These are phyloP conservation scores for Microctenopoma lineatum DNA, from an alignment of 2,797 vertebrate genomes.

Conservation along the genomic window DNA sequence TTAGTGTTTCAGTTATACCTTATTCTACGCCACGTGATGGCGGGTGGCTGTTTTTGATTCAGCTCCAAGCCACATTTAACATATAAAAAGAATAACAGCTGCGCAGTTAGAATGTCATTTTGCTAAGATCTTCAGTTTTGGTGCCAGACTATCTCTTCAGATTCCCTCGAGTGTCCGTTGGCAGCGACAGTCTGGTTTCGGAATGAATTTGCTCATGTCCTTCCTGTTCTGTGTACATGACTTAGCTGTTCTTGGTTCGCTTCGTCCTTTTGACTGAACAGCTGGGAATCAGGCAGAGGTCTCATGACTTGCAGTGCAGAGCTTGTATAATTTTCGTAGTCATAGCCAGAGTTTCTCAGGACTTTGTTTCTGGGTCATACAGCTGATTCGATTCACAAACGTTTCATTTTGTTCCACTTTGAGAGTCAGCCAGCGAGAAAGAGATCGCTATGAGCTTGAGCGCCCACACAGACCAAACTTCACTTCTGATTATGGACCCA, in stretches of 20 bases:
- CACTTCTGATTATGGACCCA: slow-evolving; percentile 67
- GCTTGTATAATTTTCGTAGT: slow-evolving; percentile 10
- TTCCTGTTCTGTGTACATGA: slow-evolving; percentile 22
- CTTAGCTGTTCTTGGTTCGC: slow-evolving; percentile 11
- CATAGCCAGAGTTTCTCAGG: slow-evolving; percentile 29
- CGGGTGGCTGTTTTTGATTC: slow-evolving; percentile 39
- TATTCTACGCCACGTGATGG: slow-evolving; percentile 3
- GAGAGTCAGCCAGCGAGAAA: slow-evolving; percentile 55
- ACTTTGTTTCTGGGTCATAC: slow-evolving; percentile 72
- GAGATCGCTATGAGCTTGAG: slow-evolving; percentile 47
- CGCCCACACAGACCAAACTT: slow-evolving; percentile 64
- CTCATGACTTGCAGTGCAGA: slow-evolving; percentile 8
- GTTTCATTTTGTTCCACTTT: slow-evolving; percentile 59
- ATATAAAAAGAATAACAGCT: slow-evolving; percentile 60
- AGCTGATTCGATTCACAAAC: slow-evolving; percentile 54
- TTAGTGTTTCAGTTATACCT: neutral
- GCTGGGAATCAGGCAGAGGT: slow-evolving; percentile 8
- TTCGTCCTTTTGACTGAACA: slow-evolving; percentile 24
- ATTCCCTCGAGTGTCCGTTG: slow-evolving; percentile 26
- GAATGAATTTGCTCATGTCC: slow-evolving; percentile 23
- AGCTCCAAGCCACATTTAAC: slow-evolving; percentile 45
- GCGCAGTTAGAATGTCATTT: slow-evolving; percentile 50
- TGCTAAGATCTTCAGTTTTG: slow-evolving; percentile 30
- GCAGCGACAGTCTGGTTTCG: slow-evolving; percentile 12
- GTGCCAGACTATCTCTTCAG: slow-evolving; percentile 58